Evolutionary conservation across 1,140 invertebrate genomes (phyloP), one percentile per base, ranked within the genome.

Genomic region (Theocolax elegans): DNA sequence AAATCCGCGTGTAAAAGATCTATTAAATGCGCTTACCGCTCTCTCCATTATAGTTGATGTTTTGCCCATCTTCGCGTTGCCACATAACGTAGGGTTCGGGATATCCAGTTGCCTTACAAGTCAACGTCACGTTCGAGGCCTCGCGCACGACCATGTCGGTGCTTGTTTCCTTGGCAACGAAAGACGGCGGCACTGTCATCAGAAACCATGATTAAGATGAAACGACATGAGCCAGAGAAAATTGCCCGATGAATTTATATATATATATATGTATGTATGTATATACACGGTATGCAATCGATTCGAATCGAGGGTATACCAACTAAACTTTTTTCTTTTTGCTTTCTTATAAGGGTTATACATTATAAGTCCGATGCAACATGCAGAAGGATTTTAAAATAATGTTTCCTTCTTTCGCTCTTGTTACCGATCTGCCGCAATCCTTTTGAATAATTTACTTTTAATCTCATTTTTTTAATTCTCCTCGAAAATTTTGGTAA

Each of bases 31-130:
- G n/a, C 81, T 87, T 87, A 94, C 93, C 93, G 76, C 88, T 91
- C 80, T 94, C 91, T 19, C 93, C 92, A 79, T 94, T 94, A 83
- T 94, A 95, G 81, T 93, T 91, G 81, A 95, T 94, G 78, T 93
- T 92, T 80, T 93, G 91, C 46, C 93, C 93, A 78, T 97, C 95
- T 84, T 96, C 94, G 46, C 95, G 87, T 48, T 94, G 87, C 95
- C 95, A 97, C 90, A 95, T 95, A 72, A 96, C 91, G 78, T 95
- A 95, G 53, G 95, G 95, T 71, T 94, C 92, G 0, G 95, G 95
- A 83, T 95, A 94, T 58, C 95, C 95, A 15, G 89, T 89, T n/a
- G 95, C 94, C 80, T 93, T 93, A 82, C 95, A 97, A 48, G 90
- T 90, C 82, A 97, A 87, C 15, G 93, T 94, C 21, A 96, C 93